A percentile compares a stretch with the other conserved stretches of the same genome.
These are phyloP conservation scores for Mythimna impura DNA, from an alignment of 2,888 invertebrate species.

Conservation along the genomic window DNA sequence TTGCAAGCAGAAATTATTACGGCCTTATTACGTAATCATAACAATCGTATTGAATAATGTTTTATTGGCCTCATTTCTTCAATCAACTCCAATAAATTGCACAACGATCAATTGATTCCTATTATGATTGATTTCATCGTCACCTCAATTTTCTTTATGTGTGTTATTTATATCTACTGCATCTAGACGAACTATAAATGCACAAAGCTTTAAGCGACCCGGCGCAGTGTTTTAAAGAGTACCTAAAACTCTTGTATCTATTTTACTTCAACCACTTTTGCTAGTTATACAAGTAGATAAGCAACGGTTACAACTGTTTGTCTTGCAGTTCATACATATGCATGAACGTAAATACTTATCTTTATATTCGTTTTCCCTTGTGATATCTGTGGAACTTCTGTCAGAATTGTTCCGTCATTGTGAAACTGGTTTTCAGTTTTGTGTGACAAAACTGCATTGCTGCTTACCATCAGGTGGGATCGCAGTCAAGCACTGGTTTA, in stretches of 20 bases:
- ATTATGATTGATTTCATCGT: constrained; percentile 33
- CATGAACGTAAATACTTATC: constrained; percentile 59
- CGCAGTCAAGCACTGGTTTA: too few relatives aligned
- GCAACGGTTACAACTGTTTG: constrained; percentile 55
- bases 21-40: constrained; percentile 11
- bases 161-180: constrained; percentile 10
- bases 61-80: constrained; percentile 46
- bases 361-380: constrained; percentile 55
- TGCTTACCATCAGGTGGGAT: too few relatives aligned
- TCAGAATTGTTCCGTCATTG: constrained; percentile 14
- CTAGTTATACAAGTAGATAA: constrained; percentile 53
- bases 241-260: constrained; percentile 46
- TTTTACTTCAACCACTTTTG: constrained; percentile 47
- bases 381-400: constrained; percentile 55
- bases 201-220: constrained; percentile 21
- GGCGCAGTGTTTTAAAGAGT: constrained; percentile 32
- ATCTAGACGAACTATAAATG: constrained; percentile 5
- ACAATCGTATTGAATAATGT: constrained; percentile 13
- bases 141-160: constrained; percentile 4
- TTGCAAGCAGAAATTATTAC: neutral
- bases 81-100: constrained; percentile 53
- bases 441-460: constrained; percentile 11
- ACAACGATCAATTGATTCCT: constrained; percentile 46
- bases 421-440: neutral
- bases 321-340: constrained; percentile 58